These are phyloP conservation scores for Tenodera sinensis DNA, from an alignment of 2,888 invertebrate species.

Conservation along the genomic window DNA sequence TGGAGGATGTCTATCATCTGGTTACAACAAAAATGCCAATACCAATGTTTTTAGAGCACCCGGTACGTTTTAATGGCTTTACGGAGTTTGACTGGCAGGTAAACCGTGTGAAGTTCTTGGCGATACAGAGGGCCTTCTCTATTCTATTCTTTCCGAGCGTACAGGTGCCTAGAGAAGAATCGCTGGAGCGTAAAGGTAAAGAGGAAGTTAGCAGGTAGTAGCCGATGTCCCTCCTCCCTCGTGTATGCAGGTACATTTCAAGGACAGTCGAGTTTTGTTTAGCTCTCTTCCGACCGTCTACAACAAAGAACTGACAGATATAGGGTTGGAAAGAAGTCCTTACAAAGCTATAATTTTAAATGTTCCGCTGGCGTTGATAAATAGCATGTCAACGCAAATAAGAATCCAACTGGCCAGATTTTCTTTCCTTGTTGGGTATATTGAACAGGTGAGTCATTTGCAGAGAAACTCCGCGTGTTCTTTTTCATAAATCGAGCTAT, in stretches of 20 bases:
- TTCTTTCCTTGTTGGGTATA: too few relatives aligned
- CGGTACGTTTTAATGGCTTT: not conserved
- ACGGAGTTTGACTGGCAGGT: not conserved
- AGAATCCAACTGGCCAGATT: too few relatives aligned
- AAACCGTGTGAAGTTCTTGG: not conserved
- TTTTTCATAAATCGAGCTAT: too few relatives aligned
- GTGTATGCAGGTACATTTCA: not conserved
- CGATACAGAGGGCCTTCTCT: not conserved
- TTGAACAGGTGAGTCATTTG: too few relatives aligned
- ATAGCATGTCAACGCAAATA: too few relatives aligned
- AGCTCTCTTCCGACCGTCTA: not conserved
- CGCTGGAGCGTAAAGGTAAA: slow-evolving; percentile 6
- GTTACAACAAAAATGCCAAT: too few relatives aligned
- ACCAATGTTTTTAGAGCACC: not conserved
- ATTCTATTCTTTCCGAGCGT: not conserved
- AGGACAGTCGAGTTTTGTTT: not conserved
- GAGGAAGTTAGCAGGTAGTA: not conserved
- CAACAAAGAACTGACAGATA: not conserved
- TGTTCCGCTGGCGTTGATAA: too few relatives aligned
- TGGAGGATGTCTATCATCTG: too few relatives aligned
- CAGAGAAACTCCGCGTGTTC: too few relatives aligned
- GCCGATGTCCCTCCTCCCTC: not conserved
- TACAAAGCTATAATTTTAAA: too few relatives aligned
- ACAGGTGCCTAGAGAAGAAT: not conserved
- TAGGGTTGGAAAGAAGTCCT: not conserved